Base-by-base conservation (phyloP, 37 sponge, comb jelly and placozoan species). In the Corticium candelabrum region DNA sequence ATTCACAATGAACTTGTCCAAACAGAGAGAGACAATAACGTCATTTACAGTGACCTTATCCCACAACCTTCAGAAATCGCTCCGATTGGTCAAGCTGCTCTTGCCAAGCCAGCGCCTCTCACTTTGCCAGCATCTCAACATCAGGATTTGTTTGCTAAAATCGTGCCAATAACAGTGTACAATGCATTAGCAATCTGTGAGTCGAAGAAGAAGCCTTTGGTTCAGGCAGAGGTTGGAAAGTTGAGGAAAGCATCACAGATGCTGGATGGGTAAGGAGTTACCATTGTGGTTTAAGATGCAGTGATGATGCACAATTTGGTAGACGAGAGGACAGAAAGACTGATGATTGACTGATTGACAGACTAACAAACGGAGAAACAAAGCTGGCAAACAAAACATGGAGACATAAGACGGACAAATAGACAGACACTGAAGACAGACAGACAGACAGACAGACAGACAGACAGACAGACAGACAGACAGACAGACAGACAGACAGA, bases 21-120 rank as follows among this genome's bases (percentile, higher is more conserved):
- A 34, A 89, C 82, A 32, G 75, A 88, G 78, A 96, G 93, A 78
- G 97, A 96, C 80, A 96, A 96, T 69, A 84, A 96, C 78, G 84
- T 96, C 81, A 96, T 96, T 75, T 96, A 96, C 81, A 91, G 89
- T 69, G 97, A 93, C 76, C 86, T 81, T 7, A 83, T 96, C 21
- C 97, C 97, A 4, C 72, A 82, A 40, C 76, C 81, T 41, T 78
- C 68, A 40, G 87, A 88, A 11, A 77, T 96, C 32, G 89, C 86
- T 74, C 85, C 94, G 40, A 84, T 93, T 1, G 87, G 89, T 37
- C 88, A 90, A 74, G 93, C 89, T 37, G 84, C 89, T 2, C 67
- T 96, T 0, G 93, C 94, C 40, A 96, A 96, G 74, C 73, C 74
- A 27, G 3, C 83, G 80, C 83, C 95, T 1, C 79, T 88, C 72